phyloP scores from a whole-genome alignment of 2,797 vertebrate species.

The Dipus sagitta region DNA sequence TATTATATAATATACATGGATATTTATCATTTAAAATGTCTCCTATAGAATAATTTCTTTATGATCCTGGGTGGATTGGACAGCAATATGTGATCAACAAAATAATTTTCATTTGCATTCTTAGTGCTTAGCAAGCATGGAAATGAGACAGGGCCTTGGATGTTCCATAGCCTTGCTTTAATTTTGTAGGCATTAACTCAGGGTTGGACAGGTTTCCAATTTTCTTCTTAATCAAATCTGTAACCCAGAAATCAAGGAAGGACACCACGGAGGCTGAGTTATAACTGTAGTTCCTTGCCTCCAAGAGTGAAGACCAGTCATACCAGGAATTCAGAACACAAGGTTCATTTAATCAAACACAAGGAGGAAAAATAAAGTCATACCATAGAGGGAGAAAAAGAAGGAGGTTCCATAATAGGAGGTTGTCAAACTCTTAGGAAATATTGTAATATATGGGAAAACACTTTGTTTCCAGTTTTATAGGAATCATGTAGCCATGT shows the following conservation, averaged over 20 bases:
- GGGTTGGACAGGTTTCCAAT: conserved; percentile 58
- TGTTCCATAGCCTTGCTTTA: not conserved
- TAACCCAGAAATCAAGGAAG: conserved; percentile 56
- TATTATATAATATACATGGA: not conserved
- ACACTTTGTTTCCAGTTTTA: not conserved
- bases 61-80: not conserved
- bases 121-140: conserved; percentile 39
- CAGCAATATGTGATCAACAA: conserved; percentile 14
- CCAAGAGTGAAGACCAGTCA: not conserved
- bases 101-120: conserved; percentile 66
- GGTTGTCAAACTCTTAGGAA: conserved; percentile 42
- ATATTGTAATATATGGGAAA: conserved; percentile 13
- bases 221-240: conserved; percentile 69
- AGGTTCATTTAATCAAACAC: conserved; percentile 32
- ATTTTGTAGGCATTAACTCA: conserved; percentile 56
- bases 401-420: not conserved
- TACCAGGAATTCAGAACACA: not conserved
- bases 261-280: not conserved
- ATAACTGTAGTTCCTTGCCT: not conserved
- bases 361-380: not conserved
- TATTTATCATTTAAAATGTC: not conserved
- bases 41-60: conserved; percentile 47
- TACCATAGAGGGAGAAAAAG: not conserved
- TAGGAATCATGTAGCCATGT: not conserved
- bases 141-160: conserved; percentile 8